Base-by-base conservation (phyloP, 1,140 invertebrate genomes). In the Psilanteris sp. region DNA sequence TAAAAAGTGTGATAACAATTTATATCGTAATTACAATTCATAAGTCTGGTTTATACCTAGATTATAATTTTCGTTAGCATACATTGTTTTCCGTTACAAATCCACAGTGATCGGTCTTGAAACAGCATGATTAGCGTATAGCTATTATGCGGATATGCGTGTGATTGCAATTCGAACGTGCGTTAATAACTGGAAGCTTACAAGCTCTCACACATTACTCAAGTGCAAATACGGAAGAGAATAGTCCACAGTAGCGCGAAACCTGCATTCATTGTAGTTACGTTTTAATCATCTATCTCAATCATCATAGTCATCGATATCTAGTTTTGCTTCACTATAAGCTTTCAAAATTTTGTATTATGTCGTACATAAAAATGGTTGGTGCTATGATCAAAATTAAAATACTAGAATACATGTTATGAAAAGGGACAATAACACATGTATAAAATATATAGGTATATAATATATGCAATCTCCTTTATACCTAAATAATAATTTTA, bases 231-330 rank as follows among this genome's bases (percentile, higher is more conserved):
- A 75, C 41, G 39, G 15, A 67, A 80, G 43, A 68, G 59, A 37
- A 44, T 64, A 32, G 24, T 22, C 10, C 39, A 37, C 32, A 36
- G 34, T 22, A 15, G 37, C 37, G 31, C 34, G 48, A 67, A 66
- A 55, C 59, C 31, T 4, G 26, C 32, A 36, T 75, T 52, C 61
- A 79, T 77, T 78, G 71, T 76, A 50, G 74, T 64, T 71, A 48
- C 52, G 68, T 76, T 81, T 79, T 78, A 78, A 81, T 81, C 74
- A 79, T 79, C 64, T 67, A 64, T 78, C 77, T 79, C 48, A 59
- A 70, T 44, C 57, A 59, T 73, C 39, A 27, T 44, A 24, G 18
- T 20, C 61, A 34, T 27, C 18, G 11, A 8, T 26, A 14, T 16
- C 36, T n/a, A 24, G 15, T 29, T 48, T 50, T 13, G 37, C 31